These are phyloP conservation scores for Gymnarchus niloticus DNA, from an alignment of 2,113 vertebrate genomes.

Conservation along the genomic window DNA sequence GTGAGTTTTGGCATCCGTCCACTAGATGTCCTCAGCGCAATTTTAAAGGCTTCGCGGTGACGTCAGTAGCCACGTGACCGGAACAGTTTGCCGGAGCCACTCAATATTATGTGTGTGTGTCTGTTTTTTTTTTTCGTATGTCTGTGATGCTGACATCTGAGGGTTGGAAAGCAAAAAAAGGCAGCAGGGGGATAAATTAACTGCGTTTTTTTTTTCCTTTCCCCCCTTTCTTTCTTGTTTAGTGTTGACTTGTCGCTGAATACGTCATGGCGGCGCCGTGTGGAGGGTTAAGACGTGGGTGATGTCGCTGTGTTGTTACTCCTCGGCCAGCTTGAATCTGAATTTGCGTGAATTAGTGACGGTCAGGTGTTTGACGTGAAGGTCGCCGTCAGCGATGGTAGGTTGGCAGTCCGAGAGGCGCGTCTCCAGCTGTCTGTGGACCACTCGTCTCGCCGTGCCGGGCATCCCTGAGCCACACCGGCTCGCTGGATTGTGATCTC, in stretches of 20 bases:
- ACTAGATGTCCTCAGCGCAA: conserved; percentile 31
- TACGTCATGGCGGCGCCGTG: not conserved
- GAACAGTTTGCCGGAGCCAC: conserved; percentile 52
- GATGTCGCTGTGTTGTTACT: not conserved
- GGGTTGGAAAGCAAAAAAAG: conserved; percentile 17
- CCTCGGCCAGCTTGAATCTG: not conserved
- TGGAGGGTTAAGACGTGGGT: not conserved
- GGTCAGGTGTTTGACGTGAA: not conserved
- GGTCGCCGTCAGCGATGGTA: conserved; percentile 1
- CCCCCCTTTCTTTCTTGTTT: no score
- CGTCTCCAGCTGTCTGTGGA: not conserved
- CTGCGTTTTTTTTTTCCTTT: not conserved
- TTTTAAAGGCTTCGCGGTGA: not conserved
- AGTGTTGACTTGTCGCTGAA: not conserved
- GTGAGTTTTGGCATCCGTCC: conserved; percentile 20
- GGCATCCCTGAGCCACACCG: no score
- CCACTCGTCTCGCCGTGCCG: no score
- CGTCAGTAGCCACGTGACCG: conserved; percentile 63
- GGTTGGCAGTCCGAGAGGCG: not conserved
- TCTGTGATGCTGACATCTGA: conserved; percentile 24
- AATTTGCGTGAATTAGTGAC: not conserved
- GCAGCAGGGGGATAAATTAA: not conserved
- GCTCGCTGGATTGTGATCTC: not conserved
- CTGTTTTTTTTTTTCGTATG: conserved; percentile 28
- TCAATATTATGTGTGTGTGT: conserved; percentile 21